Percentiles rank a stretch among this genome's conserved stretches.
These are phyloP conservation scores for Catamblyrhynchus diadema DNA, from an alignment of 2,797 vertebrate species.

Conservation along the genomic window DNA sequence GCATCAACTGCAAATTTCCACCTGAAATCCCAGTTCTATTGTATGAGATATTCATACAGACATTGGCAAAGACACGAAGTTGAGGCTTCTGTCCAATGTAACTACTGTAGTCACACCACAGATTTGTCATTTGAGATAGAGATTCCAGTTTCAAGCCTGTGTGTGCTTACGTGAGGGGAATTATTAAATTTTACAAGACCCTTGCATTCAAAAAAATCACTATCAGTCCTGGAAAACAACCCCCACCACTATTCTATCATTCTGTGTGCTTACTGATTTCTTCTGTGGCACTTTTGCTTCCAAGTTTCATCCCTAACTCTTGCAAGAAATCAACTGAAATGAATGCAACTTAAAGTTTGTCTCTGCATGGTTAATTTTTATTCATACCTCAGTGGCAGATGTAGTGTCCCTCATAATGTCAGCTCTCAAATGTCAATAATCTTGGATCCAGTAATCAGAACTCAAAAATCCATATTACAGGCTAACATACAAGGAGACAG, in stretches of 20 bases:
- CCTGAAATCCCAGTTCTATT: background rate
- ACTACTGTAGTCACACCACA: background rate
- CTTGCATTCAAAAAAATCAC: background rate
- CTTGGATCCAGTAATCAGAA: background rate
- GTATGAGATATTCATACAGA: background rate
- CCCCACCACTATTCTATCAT: background rate
- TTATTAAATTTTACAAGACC: background rate
- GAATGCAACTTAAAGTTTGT: background rate
- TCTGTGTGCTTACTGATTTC: background rate
- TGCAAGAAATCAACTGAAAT: background rate
- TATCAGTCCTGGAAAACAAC: background rate
- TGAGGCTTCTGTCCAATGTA: background rate
- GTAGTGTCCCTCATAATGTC: background rate
- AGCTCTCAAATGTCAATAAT: background rate
- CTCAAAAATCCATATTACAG: background rate
- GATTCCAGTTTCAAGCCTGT: background rate
- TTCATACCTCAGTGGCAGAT: background rate
- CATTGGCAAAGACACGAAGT: background rate
- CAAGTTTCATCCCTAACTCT: background rate
- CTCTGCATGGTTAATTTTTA: background rate
- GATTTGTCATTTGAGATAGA: background rate
- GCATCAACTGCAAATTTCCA: background rate
- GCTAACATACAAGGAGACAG: no score
- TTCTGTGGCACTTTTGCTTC: background rate
- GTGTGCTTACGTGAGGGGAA: background rate